Evolutionary conservation across 2,888 invertebrate genomes (phyloP), one percentile per base, ranked within the genome.

Genomic region (Deilephila elpenor): DNA sequence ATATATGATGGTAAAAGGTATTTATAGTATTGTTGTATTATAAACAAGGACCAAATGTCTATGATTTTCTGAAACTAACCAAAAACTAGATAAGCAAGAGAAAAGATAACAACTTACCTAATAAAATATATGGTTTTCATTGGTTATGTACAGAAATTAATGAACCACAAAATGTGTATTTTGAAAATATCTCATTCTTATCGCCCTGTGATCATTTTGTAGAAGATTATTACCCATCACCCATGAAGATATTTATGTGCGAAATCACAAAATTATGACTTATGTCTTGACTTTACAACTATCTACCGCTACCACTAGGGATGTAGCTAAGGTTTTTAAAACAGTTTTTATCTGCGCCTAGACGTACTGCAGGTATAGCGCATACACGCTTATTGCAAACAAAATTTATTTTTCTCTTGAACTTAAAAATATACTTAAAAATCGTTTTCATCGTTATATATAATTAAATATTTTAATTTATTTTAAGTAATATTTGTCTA

Each of bases 141-240:
- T 67, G 44, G 44, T 51, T 51, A 14, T 20, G 67, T 14, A 3
- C 51, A 14, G 17, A 64, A 67, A 17, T 51, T 25, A 67, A 25
- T 17, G 67, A 51, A 67, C 44, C 25, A 51, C 44, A 67, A 67
- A 51, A 51, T 67, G 25, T 44, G 17, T 67, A 67, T 20, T 44
- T 8, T 19, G 25, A 51, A 51, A 51, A 67, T 25, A 44, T 67
- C 17, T 20, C 67, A 67, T 67, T 51, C 44, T 51, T 67, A 67
- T 1, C 4, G 11, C 64, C 20, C 14, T n/a, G 6, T 20, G 6
- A 17, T 20, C 25, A 51, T 67, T 67, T 67, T 51, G 25, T 25
- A 51, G 6, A 51, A 25, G 3, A 34, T n/a, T 62, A 62, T 34
- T 37, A 62, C 62, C 56, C 56, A 34, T 34, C 19, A 62, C 62